A percentile compares a stretch with the other conserved stretches of the same genome.
Conservation (phyloP, 2,888 invertebrate species). For the Thera obeliscata region DNA sequence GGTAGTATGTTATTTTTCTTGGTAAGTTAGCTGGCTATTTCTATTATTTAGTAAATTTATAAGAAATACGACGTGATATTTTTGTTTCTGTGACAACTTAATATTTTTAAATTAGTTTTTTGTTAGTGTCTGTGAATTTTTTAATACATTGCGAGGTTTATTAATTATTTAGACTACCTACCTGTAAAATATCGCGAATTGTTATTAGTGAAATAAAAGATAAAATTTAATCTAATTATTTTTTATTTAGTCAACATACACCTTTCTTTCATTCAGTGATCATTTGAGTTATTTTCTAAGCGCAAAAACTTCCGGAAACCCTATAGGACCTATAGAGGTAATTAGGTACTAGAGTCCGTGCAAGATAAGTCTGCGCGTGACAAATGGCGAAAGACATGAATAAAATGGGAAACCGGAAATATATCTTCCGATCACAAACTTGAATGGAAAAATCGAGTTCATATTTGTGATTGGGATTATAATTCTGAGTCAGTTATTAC, state of each 20-base stretch:
- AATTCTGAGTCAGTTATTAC: too few species aligned
- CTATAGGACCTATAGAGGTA: not conserved
- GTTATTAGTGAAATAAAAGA: slow-evolving; percentile 53
- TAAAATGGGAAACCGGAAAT: too few species aligned
- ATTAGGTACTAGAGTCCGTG: too few species aligned
- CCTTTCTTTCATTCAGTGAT: slow-evolving; percentile 34
- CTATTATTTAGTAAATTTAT: slow-evolving; percentile 22
- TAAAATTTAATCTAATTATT: slow-evolving; percentile 50
- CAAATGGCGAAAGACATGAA: too few species aligned
- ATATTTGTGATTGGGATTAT: too few species aligned
- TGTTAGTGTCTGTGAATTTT: slow-evolving; percentile 7
- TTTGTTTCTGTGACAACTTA: slow-evolving; percentile 26
- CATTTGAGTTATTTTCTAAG: slow-evolving; percentile 11
- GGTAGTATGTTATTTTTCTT: not conserved
- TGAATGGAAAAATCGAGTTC: too few species aligned
- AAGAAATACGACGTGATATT: slow-evolving; percentile 22
- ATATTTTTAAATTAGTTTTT: slow-evolving; percentile 21
- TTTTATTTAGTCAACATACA: slow-evolving; percentile 73
- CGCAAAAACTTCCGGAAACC: not conserved
- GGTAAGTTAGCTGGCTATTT: slow-evolving; percentile 8
- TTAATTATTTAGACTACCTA: slow-evolving; percentile 3
- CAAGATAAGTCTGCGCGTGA: too few species aligned
- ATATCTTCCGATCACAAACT: too few species aligned
- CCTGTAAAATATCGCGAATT: slow-evolving; percentile 35
- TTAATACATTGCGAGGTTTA: slow-evolving; percentile 17